A percentile compares a stretch with the other conserved stretches of the same genome.
Evolutionary conservation across 2,113 vertebrate genomes (phyloP).

Genomic region (Hydropotes inermis): DNA sequence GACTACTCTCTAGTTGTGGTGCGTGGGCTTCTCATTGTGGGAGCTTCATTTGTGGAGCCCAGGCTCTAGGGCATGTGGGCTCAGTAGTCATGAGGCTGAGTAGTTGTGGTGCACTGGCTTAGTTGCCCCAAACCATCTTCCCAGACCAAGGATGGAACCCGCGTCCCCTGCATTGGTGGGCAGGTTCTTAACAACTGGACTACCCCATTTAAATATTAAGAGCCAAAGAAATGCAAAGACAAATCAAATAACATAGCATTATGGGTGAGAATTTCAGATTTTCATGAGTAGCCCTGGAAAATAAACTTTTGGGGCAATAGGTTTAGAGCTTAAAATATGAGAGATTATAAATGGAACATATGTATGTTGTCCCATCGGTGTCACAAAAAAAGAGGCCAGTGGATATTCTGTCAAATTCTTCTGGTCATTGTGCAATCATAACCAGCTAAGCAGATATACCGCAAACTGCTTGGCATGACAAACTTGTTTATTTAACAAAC

Average conservation of each 20-base stretch:
- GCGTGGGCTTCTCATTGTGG: neutral
- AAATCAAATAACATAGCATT: neutral
- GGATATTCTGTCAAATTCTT: neutral
- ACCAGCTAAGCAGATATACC: neutral
- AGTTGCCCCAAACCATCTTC: neutral
- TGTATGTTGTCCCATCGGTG: neutral
- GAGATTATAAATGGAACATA: neutral
- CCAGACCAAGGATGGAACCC: neutral
- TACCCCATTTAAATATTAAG: neutral
- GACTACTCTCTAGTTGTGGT: neutral
- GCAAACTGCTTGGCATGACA: neutral
- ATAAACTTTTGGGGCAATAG: neutral
- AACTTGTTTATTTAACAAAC: neutral
- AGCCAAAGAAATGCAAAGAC: neutral
- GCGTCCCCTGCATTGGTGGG: fast-evolving
- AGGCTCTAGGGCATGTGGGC: neutral
- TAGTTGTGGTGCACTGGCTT: fast-evolving
- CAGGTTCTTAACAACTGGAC: neutral
- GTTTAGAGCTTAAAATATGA: neutral
- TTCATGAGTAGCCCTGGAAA: neutral
- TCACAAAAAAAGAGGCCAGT: neutral
- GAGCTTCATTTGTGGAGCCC: neutral
- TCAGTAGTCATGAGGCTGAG: neutral
- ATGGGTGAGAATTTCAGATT: neutral
- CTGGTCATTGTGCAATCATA: neutral